Conservation (phyloP, 2,113 vertebrate genomes). For the Leptosomus discolor region DNA sequence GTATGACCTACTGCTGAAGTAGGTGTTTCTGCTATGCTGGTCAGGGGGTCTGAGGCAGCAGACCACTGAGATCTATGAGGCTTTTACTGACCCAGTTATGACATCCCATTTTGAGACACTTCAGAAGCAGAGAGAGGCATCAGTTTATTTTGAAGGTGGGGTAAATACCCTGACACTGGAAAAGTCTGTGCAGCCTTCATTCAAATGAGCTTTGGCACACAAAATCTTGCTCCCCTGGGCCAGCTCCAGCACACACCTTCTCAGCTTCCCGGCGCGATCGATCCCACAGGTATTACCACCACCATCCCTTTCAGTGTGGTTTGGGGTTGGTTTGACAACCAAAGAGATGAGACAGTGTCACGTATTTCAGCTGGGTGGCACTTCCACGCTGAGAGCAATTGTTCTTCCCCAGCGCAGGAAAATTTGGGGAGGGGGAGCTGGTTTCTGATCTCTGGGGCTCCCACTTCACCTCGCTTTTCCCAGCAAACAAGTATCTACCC, state of each 20-base stretch:
- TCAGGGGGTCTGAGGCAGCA: not conserved
- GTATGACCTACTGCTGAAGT: not conserved
- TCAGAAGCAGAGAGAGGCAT: not conserved
- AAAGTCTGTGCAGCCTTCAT: not conserved
- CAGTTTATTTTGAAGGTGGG: not conserved
- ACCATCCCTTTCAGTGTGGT: not conserved
- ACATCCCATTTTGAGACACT: not conserved
- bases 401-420: not conserved
- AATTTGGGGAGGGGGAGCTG: not conserved
- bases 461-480: not conserved
- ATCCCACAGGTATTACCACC: not conserved
- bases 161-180: not conserved
- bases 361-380: not conserved
- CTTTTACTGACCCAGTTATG: not conserved
- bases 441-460: not conserved
- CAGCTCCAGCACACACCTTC: not conserved
- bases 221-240: not conserved
- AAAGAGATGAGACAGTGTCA: not conserved
- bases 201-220: not conserved
- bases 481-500: not conserved
- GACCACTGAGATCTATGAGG: not conserved
- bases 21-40: not conserved
- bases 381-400: not conserved
- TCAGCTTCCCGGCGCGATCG: rapidly evolving
- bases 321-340: not conserved